A percentile compares a stretch with the other conserved stretches of the same genome.
These are phyloP conservation scores for Ophion costatus DNA, from an alignment of 2,888 invertebrate genomes.

Conservation along the genomic window DNA sequence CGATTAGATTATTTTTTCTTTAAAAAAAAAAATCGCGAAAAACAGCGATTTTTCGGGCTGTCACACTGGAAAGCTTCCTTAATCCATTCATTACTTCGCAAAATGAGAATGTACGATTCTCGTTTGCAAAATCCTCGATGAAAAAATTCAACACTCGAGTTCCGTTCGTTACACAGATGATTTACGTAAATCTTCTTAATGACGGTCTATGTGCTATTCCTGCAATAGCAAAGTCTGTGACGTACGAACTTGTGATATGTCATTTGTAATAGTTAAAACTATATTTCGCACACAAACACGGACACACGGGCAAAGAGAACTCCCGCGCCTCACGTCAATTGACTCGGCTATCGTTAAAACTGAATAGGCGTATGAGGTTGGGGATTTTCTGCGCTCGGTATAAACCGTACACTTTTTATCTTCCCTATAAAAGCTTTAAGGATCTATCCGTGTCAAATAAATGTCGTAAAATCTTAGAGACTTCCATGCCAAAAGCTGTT, in stretches of 20 bases:
- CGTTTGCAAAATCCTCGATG: not conserved
- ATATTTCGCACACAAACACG: no score
- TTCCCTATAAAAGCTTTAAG: not conserved
- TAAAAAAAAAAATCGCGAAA: no score
- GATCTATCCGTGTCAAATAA: not conserved
- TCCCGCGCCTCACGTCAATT: conserved; percentile 42
- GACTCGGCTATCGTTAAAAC: conserved; percentile 27
- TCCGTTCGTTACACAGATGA: not conserved
- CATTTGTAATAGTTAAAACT: not conserved
- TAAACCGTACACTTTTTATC: not conserved
- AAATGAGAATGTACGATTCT: not conserved
- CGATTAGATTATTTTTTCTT: no score
- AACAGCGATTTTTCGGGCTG: no score
- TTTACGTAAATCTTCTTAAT: conserved; percentile 17
- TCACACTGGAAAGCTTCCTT: no score
- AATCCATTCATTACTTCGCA: not conserved
- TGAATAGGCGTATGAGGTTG: conserved; percentile 47
- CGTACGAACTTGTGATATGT: conserved; percentile 6
- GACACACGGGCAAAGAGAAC: no score
- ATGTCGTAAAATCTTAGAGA: no score
- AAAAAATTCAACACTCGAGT: conserved; percentile 20
- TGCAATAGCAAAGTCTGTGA: conserved; percentile 5
- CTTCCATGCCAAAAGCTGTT: no score
- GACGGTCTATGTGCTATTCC: not conserved
- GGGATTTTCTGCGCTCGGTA: conserved; percentile 6